phyloP scores from a whole-genome alignment of 2,797 vertebrate genomes.

The Zenarchopterus dispar region DNA sequence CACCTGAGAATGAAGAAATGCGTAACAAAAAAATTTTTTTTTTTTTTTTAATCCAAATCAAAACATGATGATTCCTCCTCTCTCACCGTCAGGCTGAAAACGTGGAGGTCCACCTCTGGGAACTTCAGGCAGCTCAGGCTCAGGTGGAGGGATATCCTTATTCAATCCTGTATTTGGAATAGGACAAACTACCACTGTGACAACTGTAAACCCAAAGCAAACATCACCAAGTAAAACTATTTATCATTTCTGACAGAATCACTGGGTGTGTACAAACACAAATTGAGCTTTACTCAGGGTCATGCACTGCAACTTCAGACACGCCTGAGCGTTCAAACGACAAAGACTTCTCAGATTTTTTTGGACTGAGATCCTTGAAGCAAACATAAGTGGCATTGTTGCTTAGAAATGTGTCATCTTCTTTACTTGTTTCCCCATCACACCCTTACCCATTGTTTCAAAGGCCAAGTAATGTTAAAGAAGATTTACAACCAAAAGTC shows the following conservation, averaged over 20 bases:
- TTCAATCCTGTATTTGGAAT: constrained; percentile 66
- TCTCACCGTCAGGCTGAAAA: constrained; percentile 74
- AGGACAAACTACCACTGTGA: constrained; percentile 19
- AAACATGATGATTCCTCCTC: not conserved
- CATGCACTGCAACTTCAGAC: not conserved
- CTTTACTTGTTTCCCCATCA: no score
- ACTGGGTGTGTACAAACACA: constrained; percentile 23
- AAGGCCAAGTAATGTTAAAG: no score
- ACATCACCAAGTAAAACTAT: constrained; percentile 1
- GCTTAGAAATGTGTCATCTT: no score
- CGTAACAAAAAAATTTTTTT: not conserved
- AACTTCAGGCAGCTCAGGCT: constrained; percentile 49
- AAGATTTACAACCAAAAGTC: no score
- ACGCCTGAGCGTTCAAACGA: not conserved
- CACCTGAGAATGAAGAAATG: constrained; percentile 61
- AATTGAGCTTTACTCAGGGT: constrained; percentile 22
- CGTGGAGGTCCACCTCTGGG: constrained; percentile 57
- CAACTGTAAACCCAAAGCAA: constrained; percentile 7
- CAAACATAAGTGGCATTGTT: not conserved
- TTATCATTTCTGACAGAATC: not conserved
- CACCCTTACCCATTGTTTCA: no score
- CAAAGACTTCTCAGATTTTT: not conserved
- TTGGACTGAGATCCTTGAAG: not conserved
- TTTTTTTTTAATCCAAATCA: no score
- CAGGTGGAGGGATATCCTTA: constrained; percentile 72